Evolutionary conservation across 2,113 vertebrate species (phyloP).

Genomic region (Uria aalge): DNA sequence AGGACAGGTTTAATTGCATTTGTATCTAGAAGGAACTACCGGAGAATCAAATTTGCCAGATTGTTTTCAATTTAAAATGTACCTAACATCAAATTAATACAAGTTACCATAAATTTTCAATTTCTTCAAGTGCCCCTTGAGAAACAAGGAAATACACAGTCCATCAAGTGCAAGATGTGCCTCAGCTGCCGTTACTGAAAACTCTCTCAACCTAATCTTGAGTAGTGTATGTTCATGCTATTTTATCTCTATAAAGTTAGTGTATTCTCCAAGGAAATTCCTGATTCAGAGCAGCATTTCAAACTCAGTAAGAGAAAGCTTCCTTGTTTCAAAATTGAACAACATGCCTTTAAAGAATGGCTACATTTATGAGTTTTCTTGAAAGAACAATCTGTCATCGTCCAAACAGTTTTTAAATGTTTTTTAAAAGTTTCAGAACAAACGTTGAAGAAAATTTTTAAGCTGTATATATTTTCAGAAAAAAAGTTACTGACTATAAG

Average conservation of each 20-base stretch:
- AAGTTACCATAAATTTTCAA: neutral
- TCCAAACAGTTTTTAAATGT: neutral
- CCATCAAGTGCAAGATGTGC: neutral
- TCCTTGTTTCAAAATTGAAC: neutral
- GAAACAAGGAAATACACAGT: neutral
- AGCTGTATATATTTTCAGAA: neutral
- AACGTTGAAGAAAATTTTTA: neutral
- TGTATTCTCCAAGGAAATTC: neutral
- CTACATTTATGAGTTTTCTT: neutral
- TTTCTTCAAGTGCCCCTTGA: neutral
- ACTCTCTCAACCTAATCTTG: neutral
- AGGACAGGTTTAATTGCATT: neutral
- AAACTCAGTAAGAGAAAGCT: neutral
- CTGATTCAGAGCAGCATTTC: neutral
- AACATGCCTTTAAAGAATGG: neutral
- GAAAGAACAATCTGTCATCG: neutral
- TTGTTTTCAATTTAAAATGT: neutral
- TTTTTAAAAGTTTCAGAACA: neutral
- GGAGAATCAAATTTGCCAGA: neutral
- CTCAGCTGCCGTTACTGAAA: neutral
- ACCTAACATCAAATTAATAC: neutral
- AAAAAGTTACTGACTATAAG: neutral
- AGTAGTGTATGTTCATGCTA: neutral
- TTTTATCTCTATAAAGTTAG: neutral
- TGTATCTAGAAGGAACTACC: neutral